Evolutionary conservation across 1,140 invertebrate genomes (phyloP).

Genomic region (Sminthurinus signatus): DNA sequence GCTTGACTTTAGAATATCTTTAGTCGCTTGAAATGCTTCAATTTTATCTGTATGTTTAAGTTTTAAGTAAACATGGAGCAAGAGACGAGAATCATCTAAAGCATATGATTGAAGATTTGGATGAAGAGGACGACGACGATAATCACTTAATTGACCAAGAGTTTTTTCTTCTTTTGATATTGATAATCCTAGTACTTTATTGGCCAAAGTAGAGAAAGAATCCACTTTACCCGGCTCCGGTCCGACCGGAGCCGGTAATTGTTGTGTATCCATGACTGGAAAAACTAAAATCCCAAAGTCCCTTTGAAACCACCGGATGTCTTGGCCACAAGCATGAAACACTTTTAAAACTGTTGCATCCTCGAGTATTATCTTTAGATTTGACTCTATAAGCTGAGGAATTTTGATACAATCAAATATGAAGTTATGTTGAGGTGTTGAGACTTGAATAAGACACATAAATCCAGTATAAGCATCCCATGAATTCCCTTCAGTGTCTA

Average conservation of each 20-base stretch:
- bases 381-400: neutral
- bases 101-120: neutral
- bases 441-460: constrained; percentile 19
- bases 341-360: constrained; percentile 2
- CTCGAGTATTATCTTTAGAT: constrained; percentile 1
- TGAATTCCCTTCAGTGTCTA: neutral
- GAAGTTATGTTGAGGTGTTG: neutral
- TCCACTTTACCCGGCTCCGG: neutral
- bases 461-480: neutral
- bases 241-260: neutral
- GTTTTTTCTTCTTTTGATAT: neutral
- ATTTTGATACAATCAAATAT: constrained; percentile 11
- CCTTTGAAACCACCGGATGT: constrained; percentile 15
- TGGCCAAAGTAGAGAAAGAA: neutral
- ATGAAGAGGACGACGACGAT: neutral
- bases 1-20: too few species aligned
- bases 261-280: constrained; percentile 20
- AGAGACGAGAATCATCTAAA: neutral
- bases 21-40: too few species aligned
- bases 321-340: constrained; percentile 4
- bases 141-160: neutral
- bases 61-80: neutral
- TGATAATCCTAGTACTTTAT: neutral
- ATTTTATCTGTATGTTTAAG: too few species aligned
- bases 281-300: constrained; percentile 15